Conservation (phyloP, 2,797 vertebrate genomes). For the Cephalopachus bancanus region DNA sequence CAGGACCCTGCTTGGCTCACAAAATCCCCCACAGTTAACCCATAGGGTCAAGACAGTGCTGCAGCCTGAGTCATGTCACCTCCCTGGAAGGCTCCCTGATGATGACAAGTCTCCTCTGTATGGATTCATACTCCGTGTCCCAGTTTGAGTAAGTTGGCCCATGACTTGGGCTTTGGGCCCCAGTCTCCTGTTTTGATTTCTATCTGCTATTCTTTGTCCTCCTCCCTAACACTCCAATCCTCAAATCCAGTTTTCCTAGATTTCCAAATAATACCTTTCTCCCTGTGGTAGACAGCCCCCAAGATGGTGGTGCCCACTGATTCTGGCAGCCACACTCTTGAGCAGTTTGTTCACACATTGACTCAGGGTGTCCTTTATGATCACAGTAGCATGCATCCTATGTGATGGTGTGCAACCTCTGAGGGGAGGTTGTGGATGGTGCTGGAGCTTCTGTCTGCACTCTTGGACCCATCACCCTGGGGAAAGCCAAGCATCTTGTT, state of each 20-base stretch:
- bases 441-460: not conserved
- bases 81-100: not conserved
- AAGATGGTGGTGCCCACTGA: not conserved
- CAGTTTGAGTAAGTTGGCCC: not conserved
- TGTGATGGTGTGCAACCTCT: not conserved
- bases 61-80: accelerated
- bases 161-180: not conserved
- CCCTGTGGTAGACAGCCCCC: not conserved
- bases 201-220: not conserved
- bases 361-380: not conserved
- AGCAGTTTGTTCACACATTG: not conserved
- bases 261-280: not conserved
- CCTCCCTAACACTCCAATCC: accelerated
- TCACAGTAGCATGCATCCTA: not conserved
- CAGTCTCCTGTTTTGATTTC: not conserved
- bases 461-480: not conserved
- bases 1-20: not conserved
- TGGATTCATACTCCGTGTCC: not conserved
- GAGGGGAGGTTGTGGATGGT: not conserved
- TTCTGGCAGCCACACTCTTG: not conserved
- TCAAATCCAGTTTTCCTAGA: not conserved
- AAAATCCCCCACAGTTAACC: not conserved
- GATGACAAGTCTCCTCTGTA: not conserved
- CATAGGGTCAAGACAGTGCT: not conserved
- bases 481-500: not conserved